Evolutionary conservation across 2,888 invertebrate species (phyloP).

Genomic region (Cyclophora albipunctata): DNA sequence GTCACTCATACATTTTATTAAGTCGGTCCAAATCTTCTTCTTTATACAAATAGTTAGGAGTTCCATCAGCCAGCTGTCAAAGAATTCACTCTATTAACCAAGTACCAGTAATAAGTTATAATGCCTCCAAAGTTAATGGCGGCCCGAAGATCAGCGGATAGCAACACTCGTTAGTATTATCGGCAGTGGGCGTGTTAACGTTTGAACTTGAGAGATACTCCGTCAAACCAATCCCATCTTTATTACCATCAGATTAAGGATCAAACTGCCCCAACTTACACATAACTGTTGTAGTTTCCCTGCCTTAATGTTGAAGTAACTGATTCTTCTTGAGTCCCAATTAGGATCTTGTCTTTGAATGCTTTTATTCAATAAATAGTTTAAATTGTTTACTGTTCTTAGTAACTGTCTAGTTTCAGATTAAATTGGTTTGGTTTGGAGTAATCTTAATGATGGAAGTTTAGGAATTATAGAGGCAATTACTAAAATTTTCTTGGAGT

Average conservation of each 20-base stretch:
- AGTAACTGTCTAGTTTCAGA: no score
- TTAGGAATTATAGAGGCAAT: no score
- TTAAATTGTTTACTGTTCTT: no score
- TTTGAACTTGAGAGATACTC: constrained; percentile 11
- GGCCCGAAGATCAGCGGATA: constrained; percentile 38
- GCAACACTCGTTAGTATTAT: constrained; percentile 49
- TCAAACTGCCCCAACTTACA: constrained; percentile 1
- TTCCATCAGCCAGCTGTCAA: constrained; percentile 27
- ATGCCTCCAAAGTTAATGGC: constrained; percentile 30
- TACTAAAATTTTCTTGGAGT: no score
- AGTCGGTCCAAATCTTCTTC: no score
- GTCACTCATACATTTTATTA: no score
- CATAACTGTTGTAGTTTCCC: constrained; percentile 16
- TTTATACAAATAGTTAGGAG: no score
- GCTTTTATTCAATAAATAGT: no score
- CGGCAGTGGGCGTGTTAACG: constrained; percentile 33
- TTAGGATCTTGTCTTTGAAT: constrained; percentile 9
- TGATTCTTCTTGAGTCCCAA: constrained; percentile 17
- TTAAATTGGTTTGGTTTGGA: no score
- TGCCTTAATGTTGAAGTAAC: constrained; percentile 18
- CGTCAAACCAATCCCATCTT: constrained; percentile 5
- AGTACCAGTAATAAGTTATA: constrained; percentile 32
- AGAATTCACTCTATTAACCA: constrained; percentile 16
- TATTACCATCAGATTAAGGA: constrained; percentile 5
- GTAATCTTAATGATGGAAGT: no score